A percentile compares a stretch with the other conserved stretches of the same genome.
These are phyloP conservation scores for Cephus cinctus DNA, from an alignment of 1,140 invertebrate species.

Conservation along the genomic window DNA sequence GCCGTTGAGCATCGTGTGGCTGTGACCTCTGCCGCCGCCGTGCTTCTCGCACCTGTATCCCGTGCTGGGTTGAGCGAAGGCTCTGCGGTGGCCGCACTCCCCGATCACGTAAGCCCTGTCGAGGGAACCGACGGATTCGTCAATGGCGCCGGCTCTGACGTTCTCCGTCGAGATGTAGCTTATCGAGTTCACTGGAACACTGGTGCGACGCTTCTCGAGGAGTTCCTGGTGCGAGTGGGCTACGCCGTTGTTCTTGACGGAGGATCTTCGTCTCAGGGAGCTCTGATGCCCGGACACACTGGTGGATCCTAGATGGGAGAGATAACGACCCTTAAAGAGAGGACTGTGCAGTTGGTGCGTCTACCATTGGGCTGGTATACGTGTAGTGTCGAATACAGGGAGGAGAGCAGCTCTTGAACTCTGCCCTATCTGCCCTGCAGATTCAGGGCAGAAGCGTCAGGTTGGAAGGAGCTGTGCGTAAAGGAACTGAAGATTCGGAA, in stretches of 20 bases:
- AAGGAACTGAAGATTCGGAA: no score
- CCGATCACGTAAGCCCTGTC: slow-evolving; percentile 44
- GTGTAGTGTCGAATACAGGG: no score
- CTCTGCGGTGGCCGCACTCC: slow-evolving; percentile 41
- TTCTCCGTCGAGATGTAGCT: slow-evolving; percentile 50
- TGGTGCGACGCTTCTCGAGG: slow-evolving; percentile 44
- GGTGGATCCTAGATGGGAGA: no score
- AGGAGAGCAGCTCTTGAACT: no score
- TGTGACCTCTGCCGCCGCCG: slow-evolving; percentile 36
- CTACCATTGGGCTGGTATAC: no score
- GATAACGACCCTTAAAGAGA: no score
- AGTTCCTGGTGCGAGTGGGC: slow-evolving; percentile 47
- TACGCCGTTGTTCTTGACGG: slow-evolving; percentile 46
- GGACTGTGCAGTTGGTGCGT: no score
- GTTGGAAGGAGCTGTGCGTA: no score
- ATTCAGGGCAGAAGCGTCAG: no score
- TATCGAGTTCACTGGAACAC: slow-evolving; percentile 48
- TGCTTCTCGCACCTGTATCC: slow-evolving; percentile 50
- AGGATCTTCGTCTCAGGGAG: slow-evolving; percentile 45
- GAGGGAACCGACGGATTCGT: slow-evolving; percentile 33
- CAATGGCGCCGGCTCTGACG: slow-evolving; percentile 27
- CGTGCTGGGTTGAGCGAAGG: slow-evolving; percentile 19
- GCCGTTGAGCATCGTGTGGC: slow-evolving; percentile 48
- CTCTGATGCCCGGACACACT: slow-evolving; percentile 28
- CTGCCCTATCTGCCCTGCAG: no score